A percentile compares a stretch with the other conserved stretches of the same genome.
These are phyloP conservation scores for Rhagologus leucostigma DNA, from an alignment of 2,113 vertebrate genomes.

Conservation along the genomic window DNA sequence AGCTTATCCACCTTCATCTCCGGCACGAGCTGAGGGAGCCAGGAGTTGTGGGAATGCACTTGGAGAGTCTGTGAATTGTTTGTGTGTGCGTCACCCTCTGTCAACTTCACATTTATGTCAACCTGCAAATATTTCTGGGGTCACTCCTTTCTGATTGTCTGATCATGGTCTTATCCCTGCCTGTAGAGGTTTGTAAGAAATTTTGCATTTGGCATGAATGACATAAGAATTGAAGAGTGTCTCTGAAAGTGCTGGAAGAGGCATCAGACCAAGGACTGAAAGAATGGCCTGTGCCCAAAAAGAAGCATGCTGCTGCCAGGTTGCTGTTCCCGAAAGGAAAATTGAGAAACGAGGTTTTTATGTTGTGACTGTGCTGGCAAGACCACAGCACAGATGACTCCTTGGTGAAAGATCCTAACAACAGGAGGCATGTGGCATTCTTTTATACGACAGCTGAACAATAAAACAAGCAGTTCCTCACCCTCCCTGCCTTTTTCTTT, in stretches of 20 bases:
- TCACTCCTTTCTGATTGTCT: neutral
- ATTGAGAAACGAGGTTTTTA: neutral
- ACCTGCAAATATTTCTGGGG: neutral
- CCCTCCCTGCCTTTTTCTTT: neutral
- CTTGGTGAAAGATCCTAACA: neutral
- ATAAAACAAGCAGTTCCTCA: neutral
- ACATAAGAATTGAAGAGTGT: neutral
- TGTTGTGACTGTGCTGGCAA: neutral
- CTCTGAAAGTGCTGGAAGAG: neutral
- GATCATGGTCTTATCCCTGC: fast-evolving
- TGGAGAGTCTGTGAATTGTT: neutral
- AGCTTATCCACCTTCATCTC: neutral
- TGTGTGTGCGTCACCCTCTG: neutral
- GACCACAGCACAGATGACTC: neutral
- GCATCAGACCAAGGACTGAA: neutral
- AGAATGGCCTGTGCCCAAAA: neutral
- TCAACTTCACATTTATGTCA: neutral
- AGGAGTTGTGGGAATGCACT: neutral
- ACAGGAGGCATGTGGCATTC: neutral
- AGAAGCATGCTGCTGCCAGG: neutral
- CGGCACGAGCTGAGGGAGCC: neutral
- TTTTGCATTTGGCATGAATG: neutral
- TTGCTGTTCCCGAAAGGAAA: neutral
- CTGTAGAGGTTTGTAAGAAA: neutral
- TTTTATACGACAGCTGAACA: neutral